Percentiles rank a stretch among this genome's conserved stretches.
phyloP scores from a whole-genome alignment of 2,113 vertebrate genomes.

The Cyrtonyx montezumae region DNA sequence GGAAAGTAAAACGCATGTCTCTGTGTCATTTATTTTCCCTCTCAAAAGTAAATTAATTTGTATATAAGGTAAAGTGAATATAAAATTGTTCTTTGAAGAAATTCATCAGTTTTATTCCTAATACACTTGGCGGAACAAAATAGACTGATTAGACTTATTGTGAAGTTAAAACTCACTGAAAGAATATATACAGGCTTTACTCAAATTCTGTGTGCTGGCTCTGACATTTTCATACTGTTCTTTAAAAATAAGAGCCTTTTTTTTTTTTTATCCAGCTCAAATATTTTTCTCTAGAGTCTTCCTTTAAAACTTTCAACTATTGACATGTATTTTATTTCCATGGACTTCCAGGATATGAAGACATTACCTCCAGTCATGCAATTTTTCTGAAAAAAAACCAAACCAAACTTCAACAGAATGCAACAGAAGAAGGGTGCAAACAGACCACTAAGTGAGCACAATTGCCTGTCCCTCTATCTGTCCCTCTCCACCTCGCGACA shows the following conservation, averaged over 20 bases:
- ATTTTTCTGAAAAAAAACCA: neutral
- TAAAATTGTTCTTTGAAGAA: slow-evolving; percentile 4
- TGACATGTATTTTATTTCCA: neutral
- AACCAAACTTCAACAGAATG: neutral
- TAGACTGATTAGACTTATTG: neutral
- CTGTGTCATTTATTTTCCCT: neutral
- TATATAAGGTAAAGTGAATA: neutral
- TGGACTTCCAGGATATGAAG: neutral
- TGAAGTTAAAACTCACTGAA: neutral
- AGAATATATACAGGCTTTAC: neutral
- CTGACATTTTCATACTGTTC: neutral
- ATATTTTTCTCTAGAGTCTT: neutral
- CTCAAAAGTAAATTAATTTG: slow-evolving; percentile 18
- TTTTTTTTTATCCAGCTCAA: neutral
- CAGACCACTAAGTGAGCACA: neutral
- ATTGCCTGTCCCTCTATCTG: neutral
- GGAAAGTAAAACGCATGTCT: neutral
- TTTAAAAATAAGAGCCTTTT: neutral
- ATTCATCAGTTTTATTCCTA: neutral
- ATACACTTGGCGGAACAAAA: neutral
- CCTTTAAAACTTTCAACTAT: neutral
- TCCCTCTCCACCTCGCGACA: neutral
- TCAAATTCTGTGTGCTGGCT: neutral
- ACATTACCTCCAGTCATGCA: neutral
- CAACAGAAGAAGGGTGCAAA: neutral